Percentiles rank a stretch among this genome's conserved stretches.
phyloP scores from a whole-genome alignment of 1,140 invertebrate species.

The Lepidotrigona ventralis region DNA sequence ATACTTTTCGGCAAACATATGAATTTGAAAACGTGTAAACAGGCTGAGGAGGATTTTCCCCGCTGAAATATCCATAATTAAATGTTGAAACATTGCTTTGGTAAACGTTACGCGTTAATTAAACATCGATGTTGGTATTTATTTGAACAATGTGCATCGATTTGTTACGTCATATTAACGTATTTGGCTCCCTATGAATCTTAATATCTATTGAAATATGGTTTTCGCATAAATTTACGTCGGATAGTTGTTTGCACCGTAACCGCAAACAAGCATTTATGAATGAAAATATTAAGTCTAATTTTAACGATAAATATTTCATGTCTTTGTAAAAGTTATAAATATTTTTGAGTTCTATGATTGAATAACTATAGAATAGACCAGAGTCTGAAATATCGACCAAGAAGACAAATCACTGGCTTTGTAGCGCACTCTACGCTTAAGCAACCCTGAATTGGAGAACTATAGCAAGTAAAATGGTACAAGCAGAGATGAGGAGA shows the following conservation, averaged over 20 bases:
- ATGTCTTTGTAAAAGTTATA: no score
- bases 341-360: no score
- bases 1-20: not conserved
- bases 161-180: not conserved
- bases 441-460: no score
- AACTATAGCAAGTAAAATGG: no score
- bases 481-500: no score
- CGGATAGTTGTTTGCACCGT: not conserved
- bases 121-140: not conserved
- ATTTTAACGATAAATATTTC: no score
- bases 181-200: constrained; percentile 6
- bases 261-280: no score
- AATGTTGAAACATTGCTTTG: not conserved
- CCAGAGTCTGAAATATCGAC: no score
- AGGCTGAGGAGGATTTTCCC: not conserved
- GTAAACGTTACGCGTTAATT: not conserved
- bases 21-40: not conserved
- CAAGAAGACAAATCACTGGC: no score
- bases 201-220: not conserved
- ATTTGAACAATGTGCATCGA: not conserved
- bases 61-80: not conserved
- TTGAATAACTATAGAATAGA: no score
- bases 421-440: no score
- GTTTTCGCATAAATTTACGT: not conserved
- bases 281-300: no score